These are phyloP conservation scores for Adineta ricciae DNA, from an alignment of 2,888 invertebrate genomes.

Conservation along the genomic window DNA sequence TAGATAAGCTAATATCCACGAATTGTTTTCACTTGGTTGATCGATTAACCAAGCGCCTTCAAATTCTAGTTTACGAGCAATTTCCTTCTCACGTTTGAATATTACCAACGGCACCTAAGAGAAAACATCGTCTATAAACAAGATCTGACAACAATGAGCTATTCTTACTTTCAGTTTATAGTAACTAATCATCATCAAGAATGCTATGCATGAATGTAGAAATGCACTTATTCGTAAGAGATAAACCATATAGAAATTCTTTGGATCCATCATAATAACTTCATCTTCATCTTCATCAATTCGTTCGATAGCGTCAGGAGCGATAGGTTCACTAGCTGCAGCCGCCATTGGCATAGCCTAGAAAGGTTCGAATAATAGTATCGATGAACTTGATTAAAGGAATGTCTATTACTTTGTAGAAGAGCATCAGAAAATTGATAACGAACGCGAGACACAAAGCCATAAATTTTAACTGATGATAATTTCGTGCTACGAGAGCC, in stretches of 20 bases:
- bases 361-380: no score
- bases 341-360: background rate
- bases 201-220: slow-evolving; percentile 74
- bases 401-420: slow-evolving; percentile 69
- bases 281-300: slow-evolving; percentile 67
- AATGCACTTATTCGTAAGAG: slow-evolving; percentile 74
- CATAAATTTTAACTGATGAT: slow-evolving; percentile 92
- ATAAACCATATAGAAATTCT: slow-evolving; percentile 83
- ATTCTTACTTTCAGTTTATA: slow-evolving; percentile 81
- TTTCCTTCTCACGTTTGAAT: slow-evolving; percentile 97
- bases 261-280: slow-evolving; percentile 80
- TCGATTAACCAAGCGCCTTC: slow-evolving; percentile 95
- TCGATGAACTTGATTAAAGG: background rate
- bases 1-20: slow-evolving; percentile 45
- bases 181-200: slow-evolving; percentile 91
- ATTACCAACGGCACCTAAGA: slow-evolving; percentile 69
- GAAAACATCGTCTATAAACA: background rate
- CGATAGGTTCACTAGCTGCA: background rate
- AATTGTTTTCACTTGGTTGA: slow-evolving; percentile 80
- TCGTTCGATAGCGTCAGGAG: background rate
- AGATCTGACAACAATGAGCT: background rate
- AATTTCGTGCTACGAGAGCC: slow-evolving; percentile 90
- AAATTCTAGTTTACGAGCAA: slow-evolving; percentile 87
- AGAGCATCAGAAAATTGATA: slow-evolving; percentile 96
- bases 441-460: slow-evolving; percentile 89